A percentile compares a stretch with the other conserved stretches of the same genome.
Evolutionary conservation across 2,113 vertebrate species (phyloP).

Genomic region (Carassius carassius): DNA sequence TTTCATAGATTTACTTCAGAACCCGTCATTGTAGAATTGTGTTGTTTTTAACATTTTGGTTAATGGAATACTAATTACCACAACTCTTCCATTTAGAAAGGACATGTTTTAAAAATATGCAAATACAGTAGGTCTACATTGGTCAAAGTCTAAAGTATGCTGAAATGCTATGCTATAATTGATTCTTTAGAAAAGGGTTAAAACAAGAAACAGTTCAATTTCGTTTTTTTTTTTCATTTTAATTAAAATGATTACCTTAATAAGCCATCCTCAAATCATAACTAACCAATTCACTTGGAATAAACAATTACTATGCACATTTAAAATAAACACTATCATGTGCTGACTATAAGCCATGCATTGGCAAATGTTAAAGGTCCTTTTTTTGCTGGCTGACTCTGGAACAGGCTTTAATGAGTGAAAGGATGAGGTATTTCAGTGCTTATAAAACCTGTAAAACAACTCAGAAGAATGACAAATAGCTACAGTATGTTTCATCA

Average conservation of each 20-base stretch:
- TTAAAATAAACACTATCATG: no score
- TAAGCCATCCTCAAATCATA: no score
- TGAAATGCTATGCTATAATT: neutral
- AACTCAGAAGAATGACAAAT: neutral
- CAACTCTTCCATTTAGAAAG: neutral
- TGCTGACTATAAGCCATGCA: neutral
- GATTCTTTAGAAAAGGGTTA: neutral
- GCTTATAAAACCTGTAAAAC: neutral
- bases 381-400: neutral
- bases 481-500: neutral
- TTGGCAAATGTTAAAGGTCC: neutral
- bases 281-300: no score
- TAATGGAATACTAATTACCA: neutral
- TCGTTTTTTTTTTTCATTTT: no score
- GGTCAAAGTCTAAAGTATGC: neutral
- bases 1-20: neutral
- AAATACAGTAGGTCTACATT: no score
- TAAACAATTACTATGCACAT: no score
- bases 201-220: neutral
- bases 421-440: neutral
- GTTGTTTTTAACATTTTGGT: neutral
- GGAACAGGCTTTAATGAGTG: neutral
- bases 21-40: neutral
- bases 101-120: neutral
- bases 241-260: no score